These are phyloP conservation scores for Leptatherina wallacei DNA, from an alignment of 2,797 vertebrate genomes.

Conservation along the genomic window DNA sequence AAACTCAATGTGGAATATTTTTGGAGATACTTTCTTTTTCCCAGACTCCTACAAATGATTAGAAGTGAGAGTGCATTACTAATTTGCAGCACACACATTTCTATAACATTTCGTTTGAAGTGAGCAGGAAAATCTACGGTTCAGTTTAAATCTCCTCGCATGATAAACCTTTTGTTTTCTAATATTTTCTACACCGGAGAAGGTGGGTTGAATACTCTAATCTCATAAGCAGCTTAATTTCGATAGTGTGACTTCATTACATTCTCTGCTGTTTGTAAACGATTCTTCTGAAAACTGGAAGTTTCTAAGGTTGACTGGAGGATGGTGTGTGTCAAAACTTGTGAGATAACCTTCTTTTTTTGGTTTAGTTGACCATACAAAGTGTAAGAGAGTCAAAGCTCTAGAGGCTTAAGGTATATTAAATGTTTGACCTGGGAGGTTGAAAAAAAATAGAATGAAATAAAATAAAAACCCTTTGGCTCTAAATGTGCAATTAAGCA, in stretches of 20 bases:
- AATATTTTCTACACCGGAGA: constrained; percentile 80
- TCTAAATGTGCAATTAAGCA: constrained; percentile 78
- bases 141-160: constrained; percentile 69
- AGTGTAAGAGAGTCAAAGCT: constrained; percentile 60
- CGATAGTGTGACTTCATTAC: constrained; percentile 83
- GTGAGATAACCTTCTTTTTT: constrained; percentile 45
- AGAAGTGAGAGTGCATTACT: constrained; percentile 70
- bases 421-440: constrained; percentile 80
- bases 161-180: constrained; percentile 78
- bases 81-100: constrained; percentile 71
- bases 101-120: constrained; percentile 71
- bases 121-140: constrained; percentile 79
- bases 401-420: constrained; percentile 78
- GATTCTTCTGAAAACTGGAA: constrained; percentile 69
- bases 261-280: constrained; percentile 78
- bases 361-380: constrained; percentile 46
- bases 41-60: constrained; percentile 68
- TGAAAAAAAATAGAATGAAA: constrained; percentile 60
- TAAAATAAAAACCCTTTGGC: constrained; percentile 52
- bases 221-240: constrained; percentile 85
- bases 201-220: constrained; percentile 81
- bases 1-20: constrained; percentile 52
- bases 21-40: constrained; percentile 47
- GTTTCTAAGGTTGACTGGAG: constrained; percentile 61
- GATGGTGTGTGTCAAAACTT: constrained; percentile 41